Percentiles rank a stretch among this genome's conserved stretches.
Conservation (phyloP, 2,113 vertebrate species). For the Microcebus jonahi region DNA sequence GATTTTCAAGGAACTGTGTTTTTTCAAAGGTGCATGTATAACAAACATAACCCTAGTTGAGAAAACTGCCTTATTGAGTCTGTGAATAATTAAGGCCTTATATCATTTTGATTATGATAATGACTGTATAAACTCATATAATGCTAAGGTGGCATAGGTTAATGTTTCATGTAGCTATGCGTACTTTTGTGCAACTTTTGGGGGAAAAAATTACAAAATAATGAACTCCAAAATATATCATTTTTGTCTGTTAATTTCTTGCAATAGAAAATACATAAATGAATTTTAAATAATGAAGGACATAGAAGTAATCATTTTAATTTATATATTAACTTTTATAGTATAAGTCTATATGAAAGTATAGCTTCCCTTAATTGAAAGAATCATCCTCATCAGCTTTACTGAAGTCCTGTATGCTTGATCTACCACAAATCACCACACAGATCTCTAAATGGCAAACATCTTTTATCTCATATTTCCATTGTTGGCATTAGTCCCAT, state of each 20-base stretch:
- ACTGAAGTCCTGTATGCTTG: neutral
- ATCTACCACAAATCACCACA: neutral
- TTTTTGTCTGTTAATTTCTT: neutral
- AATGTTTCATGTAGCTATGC: neutral
- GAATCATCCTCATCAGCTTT: neutral
- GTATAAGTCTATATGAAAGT: neutral
- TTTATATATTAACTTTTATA: neutral
- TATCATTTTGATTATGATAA: neutral
- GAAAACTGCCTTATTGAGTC: neutral
- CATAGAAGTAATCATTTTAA: neutral
- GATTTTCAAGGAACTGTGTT: neutral
- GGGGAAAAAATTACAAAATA: neutral
- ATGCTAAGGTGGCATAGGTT: neutral
- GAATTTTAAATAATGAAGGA: neutral
- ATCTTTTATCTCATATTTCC: neutral
- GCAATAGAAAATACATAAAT: neutral
- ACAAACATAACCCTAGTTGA: neutral
- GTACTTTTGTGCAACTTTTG: neutral
- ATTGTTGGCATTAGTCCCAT: neutral
- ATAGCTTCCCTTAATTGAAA: neutral
- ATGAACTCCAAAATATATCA: neutral
- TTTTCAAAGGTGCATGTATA: neutral
- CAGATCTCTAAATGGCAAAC: neutral
- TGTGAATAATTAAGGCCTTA: neutral
- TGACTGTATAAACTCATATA: neutral